These are phyloP conservation scores for Hippocampus mohnikei DNA, from an alignment of 2,113 vertebrate species.

Conservation along the genomic window DNA sequence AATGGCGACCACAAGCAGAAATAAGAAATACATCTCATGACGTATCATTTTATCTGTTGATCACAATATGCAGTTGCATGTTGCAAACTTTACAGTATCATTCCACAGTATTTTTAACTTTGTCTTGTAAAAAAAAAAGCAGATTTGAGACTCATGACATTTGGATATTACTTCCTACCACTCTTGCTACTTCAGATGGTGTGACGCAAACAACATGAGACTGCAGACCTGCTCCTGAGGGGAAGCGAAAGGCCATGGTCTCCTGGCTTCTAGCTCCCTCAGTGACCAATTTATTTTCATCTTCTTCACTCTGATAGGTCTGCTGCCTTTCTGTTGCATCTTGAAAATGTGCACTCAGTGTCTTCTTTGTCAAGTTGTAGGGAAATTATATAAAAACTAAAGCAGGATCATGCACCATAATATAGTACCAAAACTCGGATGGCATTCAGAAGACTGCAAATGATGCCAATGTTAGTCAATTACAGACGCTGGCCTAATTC, in stretches of 20 bases:
- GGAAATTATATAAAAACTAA: neutral
- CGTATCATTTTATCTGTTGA: neutral
- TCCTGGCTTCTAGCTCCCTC: constrained; percentile 50
- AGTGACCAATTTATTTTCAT: constrained; percentile 65
- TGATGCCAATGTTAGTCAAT: neutral
- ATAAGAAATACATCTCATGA: neutral
- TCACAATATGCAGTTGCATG: neutral
- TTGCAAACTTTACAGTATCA: neutral
- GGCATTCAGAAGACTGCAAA: neutral
- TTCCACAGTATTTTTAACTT: neutral
- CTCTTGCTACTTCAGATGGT: constrained; percentile 14
- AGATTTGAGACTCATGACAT: constrained; percentile 42
- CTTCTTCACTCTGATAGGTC: constrained; percentile 37
- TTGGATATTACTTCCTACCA: constrained; percentile 60
- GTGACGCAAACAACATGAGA: constrained; percentile 31
- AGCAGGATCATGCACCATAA: neutral
- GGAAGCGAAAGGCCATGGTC: constrained; percentile 40
- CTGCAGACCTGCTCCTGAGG: constrained; percentile 24
- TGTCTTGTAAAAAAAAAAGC: neutral
- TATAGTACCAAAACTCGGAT: neutral
- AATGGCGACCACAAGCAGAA: neutral
- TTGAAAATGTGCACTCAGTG: neutral
- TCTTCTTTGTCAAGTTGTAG: neutral
- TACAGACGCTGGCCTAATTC: neutral
- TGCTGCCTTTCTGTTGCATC: constrained; percentile 4